Evolutionary conservation across 64 coral and sea anemone species (phyloP).

Genomic region (Dendrophyllia cribrosa): DNA sequence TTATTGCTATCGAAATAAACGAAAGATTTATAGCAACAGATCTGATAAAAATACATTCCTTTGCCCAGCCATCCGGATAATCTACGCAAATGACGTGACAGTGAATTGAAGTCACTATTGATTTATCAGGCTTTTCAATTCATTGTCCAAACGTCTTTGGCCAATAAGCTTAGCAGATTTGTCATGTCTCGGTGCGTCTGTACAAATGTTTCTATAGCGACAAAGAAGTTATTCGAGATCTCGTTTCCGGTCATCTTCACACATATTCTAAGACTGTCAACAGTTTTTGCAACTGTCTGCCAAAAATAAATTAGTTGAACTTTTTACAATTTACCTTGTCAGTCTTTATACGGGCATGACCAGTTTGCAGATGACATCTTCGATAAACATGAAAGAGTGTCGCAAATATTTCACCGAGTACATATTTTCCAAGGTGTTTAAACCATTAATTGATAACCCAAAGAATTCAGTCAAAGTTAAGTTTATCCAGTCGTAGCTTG

Average conservation of each 20-base stretch:
- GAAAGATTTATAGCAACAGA: neutral
- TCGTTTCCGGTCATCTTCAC: neutral
- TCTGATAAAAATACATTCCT: conserved; percentile 6
- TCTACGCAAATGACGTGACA: conserved; percentile 28
- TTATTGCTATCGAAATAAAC: neutral
- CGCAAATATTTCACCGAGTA: too few relatives aligned
- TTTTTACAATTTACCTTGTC: neutral
- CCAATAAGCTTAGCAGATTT: conserved; percentile 30
- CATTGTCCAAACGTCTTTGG: neutral
- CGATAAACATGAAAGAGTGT: neutral
- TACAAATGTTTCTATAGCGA: conserved; percentile 21
- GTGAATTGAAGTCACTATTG: neutral
- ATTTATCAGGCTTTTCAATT: neutral
- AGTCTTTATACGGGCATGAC: neutral
- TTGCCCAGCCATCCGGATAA: conserved; percentile 26
- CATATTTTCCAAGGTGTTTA: too few relatives aligned
- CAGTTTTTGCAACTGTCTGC: neutral
- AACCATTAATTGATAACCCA: too few relatives aligned
- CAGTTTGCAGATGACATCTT: neutral
- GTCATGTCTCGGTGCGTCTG: neutral
- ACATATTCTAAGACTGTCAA: neutral
- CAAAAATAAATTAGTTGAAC: neutral
- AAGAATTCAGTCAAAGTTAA: too few relatives aligned
- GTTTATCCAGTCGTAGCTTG: too few relatives aligned
- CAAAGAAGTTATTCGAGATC: conserved; percentile 18